phyloP scores from a whole-genome alignment of 2,797 vertebrate genomes.

The Pipistrellus pipistrellus region DNA sequence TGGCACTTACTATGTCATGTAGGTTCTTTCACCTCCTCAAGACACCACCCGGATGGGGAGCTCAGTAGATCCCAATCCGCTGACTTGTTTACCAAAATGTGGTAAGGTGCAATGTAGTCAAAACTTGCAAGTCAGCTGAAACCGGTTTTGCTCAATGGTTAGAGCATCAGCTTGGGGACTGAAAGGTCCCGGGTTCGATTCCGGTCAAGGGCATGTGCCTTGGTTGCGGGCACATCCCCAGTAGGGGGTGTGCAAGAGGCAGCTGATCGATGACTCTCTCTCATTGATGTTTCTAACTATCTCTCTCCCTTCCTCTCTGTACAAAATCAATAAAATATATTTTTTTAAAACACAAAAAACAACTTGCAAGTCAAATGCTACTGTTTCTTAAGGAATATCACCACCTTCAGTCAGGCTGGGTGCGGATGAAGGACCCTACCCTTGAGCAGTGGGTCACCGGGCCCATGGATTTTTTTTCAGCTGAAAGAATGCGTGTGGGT shows the following conservation, averaged over 20 bases:
- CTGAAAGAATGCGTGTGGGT: fast-evolving
- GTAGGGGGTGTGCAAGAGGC: too few species aligned
- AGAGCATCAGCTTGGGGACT: too few species aligned
- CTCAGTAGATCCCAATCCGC: neutral
- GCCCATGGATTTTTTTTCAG: fast-evolving
- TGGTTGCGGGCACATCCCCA: too few species aligned
- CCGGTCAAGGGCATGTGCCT: too few species aligned
- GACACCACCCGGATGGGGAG: fast-evolving
- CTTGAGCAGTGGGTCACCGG: fast-evolving
- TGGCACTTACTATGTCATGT: fast-evolving
- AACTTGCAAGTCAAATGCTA: neutral
- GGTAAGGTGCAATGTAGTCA: neutral
- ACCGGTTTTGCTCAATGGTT: too few species aligned
- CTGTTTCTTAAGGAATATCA: neutral
- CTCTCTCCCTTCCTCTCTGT: too few species aligned
- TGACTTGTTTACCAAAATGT: neutral
- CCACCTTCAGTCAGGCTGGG: too few species aligned
- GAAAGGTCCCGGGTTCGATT: too few species aligned
- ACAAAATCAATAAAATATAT: too few species aligned
- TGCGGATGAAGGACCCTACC: fast-evolving
- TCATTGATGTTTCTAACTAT: too few species aligned
- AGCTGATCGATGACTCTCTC: too few species aligned
- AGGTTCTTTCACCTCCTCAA: neutral
- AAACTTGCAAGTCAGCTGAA: neutral
- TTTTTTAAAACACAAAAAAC: too few species aligned